These are phyloP conservation scores for Numenius arquata DNA, from an alignment of 2,113 vertebrate genomes.

Conservation along the genomic window DNA sequence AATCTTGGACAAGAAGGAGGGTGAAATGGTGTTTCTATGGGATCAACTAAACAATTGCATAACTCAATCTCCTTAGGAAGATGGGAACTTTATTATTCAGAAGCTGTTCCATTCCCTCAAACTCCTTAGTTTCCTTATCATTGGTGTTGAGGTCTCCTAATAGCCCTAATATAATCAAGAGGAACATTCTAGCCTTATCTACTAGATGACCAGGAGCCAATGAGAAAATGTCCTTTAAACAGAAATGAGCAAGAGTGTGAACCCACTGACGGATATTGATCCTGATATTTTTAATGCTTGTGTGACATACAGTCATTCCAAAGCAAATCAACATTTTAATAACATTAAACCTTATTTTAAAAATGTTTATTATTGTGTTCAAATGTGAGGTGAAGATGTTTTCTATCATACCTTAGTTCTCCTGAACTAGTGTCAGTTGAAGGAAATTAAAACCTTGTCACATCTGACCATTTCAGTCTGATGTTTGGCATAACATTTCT, in stretches of 20 bases:
- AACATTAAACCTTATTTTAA: background rate
- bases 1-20: background rate
- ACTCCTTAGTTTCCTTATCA: background rate
- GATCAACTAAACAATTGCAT: background rate
- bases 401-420: background rate
- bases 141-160: background rate
- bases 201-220: background rate
- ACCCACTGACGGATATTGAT: background rate
- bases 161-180: background rate
- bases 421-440: background rate
- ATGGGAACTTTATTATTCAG: background rate
- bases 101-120: background rate
- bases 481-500: background rate
- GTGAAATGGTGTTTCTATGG: background rate
- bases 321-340: background rate
- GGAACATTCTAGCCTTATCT: background rate
- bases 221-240: background rate
- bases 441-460: background rate
- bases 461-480: rapidly evolving
- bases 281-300: background rate
- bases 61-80: background rate
- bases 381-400: background rate
- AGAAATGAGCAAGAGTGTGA: background rate
- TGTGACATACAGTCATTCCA: background rate
- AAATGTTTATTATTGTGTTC: background rate